A percentile compares a stretch with the other conserved stretches of the same genome.
phyloP scores from a whole-genome alignment of 1,140 invertebrate species.

The Pectinophora gossypiella region DNA sequence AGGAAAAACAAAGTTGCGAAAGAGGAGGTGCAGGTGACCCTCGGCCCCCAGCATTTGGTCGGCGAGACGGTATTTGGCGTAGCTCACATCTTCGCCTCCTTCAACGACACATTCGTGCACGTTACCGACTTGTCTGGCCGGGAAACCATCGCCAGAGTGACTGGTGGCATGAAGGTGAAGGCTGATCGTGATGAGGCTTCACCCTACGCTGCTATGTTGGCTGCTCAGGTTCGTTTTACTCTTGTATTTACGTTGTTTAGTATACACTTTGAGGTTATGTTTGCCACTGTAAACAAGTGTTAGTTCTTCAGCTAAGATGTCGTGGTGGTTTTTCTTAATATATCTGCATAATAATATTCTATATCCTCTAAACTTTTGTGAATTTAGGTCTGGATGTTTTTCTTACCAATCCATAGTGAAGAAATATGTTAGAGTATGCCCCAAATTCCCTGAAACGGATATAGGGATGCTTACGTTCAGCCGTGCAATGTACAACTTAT shows the following conservation, averaged over 20 bases:
- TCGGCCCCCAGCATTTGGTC: constrained; percentile 97
- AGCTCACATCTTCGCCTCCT: constrained; percentile 99
- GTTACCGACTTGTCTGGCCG: constrained; percentile 99
- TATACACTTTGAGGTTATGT: constrained; percentile 23
- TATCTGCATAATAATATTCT: no score
- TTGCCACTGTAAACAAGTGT: not conserved
- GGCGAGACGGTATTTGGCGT: constrained; percentile 99
- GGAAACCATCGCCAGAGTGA: constrained; percentile 98
- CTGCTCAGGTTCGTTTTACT: constrained; percentile 87
- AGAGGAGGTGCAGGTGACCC: constrained; percentile 96
- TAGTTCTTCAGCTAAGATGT: no score
- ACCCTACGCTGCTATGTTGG: constrained; percentile 99
- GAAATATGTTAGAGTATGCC: no score
- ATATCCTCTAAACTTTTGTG: no score
- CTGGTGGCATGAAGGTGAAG: constrained; percentile 99
- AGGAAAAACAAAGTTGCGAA: constrained; percentile 97
- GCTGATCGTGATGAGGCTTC: constrained; percentile 99
- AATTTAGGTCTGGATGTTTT: no score
- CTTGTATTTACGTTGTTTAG: not conserved
- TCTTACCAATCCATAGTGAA: no score
- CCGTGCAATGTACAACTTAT: no score
- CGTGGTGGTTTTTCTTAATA: no score
- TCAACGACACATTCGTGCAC: constrained; percentile 99
- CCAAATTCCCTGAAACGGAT: no score
- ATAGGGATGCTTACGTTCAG: no score